Evolutionary conservation across 2,797 vertebrate genomes (phyloP), one percentile per base, ranked within the genome.

Genomic region (Eurystomus glaucurus): DNA sequence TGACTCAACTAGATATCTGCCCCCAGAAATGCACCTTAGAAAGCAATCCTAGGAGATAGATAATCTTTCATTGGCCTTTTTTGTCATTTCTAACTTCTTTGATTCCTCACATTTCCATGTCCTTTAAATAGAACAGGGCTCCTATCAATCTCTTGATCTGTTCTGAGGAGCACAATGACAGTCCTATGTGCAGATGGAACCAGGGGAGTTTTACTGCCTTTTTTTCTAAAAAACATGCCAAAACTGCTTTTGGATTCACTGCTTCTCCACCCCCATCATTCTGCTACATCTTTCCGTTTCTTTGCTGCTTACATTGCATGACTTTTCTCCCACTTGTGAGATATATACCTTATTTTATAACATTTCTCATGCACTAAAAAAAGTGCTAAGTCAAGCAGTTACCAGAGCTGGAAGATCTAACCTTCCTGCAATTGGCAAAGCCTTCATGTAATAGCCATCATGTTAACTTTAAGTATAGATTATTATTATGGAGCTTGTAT

Each of bases 381-480:
- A 97, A 97, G 65, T 78, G 81, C 93, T 94, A 96, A 98, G 90
- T 98, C 94, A 96, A 95, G 93, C 74, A 90, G 61, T 79, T 92
- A 77, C 57, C 13, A 35, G 71, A 64, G 84, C 78, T 96, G 71
- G 92, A 95, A 78, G 78, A 88, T 65, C 84, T 94, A 97, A 68
- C 61, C 50, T 68, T 95, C 60, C 60, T 96, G 85, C 97, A 97
- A 4, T 83, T 64, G 51, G 82, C 39, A 81, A 55, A 95, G 66
- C 54, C 61, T 5, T 72, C 81, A 85, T 93, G 84, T 96, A 97
- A 96, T 78, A 96, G 86, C 94, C 94, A 86, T 96, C 86, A 69
- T 39, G 41, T 91, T 97, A 97, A 94, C 97, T 97, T 97, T 97
- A 97, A 97, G 92, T 96, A 96, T 93, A 97, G 88, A 96, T 98